Percentiles rank a stretch among this genome's conserved stretches.
Evolutionary conservation across 1,140 invertebrate species (phyloP).

Genomic region (Marisa cornuarietis): DNA sequence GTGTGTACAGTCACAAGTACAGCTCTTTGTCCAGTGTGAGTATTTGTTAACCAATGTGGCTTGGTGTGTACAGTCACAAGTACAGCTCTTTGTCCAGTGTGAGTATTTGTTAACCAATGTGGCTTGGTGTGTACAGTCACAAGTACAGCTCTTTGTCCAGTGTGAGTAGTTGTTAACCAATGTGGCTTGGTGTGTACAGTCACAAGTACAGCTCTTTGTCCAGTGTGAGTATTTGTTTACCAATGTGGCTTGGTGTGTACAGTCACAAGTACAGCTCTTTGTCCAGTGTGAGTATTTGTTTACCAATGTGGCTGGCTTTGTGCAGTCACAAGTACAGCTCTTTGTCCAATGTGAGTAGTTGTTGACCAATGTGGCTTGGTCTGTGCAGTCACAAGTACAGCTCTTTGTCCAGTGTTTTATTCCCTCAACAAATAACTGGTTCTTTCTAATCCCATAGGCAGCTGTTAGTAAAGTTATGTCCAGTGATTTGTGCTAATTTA

Average conservation of each 20-base stretch:
- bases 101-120: constrained; percentile 38
- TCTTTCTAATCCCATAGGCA: too few species aligned
- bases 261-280: constrained; percentile 77
- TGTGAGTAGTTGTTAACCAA: constrained; percentile 64
- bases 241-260: constrained; percentile 71
- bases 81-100: constrained; percentile 79
- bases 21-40: too few species aligned
- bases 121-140: constrained; percentile 69
- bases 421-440: too few species aligned
- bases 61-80: constrained; percentile 74
- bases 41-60: constrained; percentile 65
- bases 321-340: too few species aligned
- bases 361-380: too few species aligned
- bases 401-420: constrained; percentile 73
- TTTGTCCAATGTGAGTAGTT: constrained; percentile 73
- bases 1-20: too few species aligned
- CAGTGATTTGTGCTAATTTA: too few species aligned
- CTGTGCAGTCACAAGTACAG: too few species aligned
- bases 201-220: constrained; percentile 78
- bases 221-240: constrained; percentile 71
- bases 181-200: constrained; percentile 71
- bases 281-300: constrained; percentile 73
- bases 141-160: constrained; percentile 79
- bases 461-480: constrained; percentile 59
- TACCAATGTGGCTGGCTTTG: too few species aligned